Evolutionary conservation across 2,113 vertebrate genomes (phyloP).

Genomic region (Spheniscus mendiculus): DNA sequence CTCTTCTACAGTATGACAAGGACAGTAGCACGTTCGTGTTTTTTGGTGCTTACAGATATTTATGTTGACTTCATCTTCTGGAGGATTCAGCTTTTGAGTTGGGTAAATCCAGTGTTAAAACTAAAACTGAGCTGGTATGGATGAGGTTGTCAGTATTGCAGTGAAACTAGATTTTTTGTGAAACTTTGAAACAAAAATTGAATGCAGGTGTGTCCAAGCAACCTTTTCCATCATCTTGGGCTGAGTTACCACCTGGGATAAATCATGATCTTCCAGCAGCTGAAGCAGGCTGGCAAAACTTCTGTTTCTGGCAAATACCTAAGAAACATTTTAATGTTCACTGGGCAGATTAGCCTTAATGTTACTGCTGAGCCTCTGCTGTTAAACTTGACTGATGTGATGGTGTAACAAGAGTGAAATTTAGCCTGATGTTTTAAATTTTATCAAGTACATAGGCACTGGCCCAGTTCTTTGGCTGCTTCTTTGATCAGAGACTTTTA

Average conservation of each 20-base stretch:
- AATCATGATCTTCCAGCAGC: neutral
- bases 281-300: neutral
- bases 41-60: neutral
- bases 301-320: neutral
- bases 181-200: neutral
- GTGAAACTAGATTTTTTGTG: neutral
- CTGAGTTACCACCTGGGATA: neutral
- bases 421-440: neutral
- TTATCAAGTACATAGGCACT: neutral
- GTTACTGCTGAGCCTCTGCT: neutral
- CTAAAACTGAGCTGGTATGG: neutral
- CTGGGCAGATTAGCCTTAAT: neutral
- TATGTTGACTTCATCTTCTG: neutral
- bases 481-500: neutral
- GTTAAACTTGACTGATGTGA: neutral
- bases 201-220: neutral
- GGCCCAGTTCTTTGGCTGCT: neutral
- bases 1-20: neutral
- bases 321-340: neutral
- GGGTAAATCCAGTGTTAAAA: neutral
- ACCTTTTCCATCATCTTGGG: neutral
- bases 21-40: fast-evolving
- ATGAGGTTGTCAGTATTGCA: neutral
- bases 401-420: neutral
- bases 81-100: neutral